Evolutionary conservation across 2,113 vertebrate species (phyloP).

Genomic region (Dicrurus megarhynchus): DNA sequence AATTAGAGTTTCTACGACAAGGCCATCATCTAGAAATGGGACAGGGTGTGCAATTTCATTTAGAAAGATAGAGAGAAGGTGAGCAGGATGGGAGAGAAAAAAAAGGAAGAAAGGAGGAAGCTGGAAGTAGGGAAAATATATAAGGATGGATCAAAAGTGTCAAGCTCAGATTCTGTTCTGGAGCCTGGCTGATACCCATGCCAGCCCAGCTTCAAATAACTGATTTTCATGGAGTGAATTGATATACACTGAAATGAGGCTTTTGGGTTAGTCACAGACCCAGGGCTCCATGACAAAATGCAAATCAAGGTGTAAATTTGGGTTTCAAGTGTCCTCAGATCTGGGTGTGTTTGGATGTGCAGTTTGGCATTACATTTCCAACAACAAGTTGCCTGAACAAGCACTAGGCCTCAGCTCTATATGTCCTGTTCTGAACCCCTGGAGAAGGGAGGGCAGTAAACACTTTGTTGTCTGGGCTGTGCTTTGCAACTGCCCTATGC

Average conservation of each 20-base stretch:
- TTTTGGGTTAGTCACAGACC: neutral
- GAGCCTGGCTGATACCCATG: neutral
- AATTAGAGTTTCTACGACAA: neutral
- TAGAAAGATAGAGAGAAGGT: neutral
- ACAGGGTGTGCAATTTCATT: neutral
- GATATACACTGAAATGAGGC: neutral
- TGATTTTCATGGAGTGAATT: neutral
- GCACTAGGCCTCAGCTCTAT: neutral
- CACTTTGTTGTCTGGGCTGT: neutral
- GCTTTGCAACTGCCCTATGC: neutral
- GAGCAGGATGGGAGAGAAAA: neutral
- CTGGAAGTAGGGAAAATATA: neutral
- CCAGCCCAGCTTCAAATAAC: neutral
- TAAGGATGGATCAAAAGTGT: neutral
- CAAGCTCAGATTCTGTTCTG: neutral
- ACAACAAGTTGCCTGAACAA: fast-evolving
- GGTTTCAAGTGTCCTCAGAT: neutral
- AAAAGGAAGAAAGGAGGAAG: neutral
- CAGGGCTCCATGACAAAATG: neutral
- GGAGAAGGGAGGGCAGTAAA: neutral
- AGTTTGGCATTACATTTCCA: neutral
- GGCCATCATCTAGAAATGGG: neutral
- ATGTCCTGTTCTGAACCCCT: neutral
- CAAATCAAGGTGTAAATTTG: neutral
- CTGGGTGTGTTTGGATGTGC: neutral